These are phyloP conservation scores for Craterocephalus amniculus DNA, from an alignment of 2,797 vertebrate species.

Conservation along the genomic window DNA sequence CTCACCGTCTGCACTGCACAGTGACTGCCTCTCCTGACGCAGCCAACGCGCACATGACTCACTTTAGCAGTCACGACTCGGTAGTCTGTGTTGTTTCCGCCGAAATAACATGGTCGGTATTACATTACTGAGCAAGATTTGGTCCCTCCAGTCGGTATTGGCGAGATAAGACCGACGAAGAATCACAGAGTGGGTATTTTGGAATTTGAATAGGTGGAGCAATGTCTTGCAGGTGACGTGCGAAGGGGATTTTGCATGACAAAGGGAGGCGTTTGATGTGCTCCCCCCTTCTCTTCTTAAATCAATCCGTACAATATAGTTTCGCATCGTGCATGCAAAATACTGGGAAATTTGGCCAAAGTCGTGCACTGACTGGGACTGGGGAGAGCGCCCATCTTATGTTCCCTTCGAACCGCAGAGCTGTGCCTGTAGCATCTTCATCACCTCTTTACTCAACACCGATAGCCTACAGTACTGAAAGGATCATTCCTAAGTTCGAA, in stretches of 20 bases:
- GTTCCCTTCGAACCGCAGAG: constrained; percentile 32
- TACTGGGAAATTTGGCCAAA: constrained; percentile 18
- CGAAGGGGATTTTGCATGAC: constrained; percentile 44
- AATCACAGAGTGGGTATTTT: constrained; percentile 47
- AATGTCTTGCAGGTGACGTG: constrained; percentile 49
- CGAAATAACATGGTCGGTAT: constrained; percentile 88
- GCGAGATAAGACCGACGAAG: constrained; percentile 81
- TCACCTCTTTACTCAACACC: constrained; percentile 16
- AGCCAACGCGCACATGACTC: constrained; percentile 97
- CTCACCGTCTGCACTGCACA: constrained; percentile 95
- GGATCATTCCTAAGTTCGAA: constrained; percentile 35
- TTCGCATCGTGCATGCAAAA: constrained; percentile 21
- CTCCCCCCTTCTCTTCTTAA: background rate
- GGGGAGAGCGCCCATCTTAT: background rate
- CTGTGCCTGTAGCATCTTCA: constrained; percentile 33
- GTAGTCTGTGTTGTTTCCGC: constrained; percentile 92
- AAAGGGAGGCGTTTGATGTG: constrained; percentile 40
- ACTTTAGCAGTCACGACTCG: constrained; percentile 99
- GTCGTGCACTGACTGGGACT: constrained; percentile 24
- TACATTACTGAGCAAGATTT: constrained; percentile 90
- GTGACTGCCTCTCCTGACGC: constrained; percentile 97
- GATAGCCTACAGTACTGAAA: constrained; percentile 28
- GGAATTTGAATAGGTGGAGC: constrained; percentile 71
- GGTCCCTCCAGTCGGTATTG: constrained; percentile 76
- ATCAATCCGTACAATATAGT: background rate